Evolutionary conservation across 2,888 invertebrate species (phyloP).

Genomic region (Chrysolina americana): DNA sequence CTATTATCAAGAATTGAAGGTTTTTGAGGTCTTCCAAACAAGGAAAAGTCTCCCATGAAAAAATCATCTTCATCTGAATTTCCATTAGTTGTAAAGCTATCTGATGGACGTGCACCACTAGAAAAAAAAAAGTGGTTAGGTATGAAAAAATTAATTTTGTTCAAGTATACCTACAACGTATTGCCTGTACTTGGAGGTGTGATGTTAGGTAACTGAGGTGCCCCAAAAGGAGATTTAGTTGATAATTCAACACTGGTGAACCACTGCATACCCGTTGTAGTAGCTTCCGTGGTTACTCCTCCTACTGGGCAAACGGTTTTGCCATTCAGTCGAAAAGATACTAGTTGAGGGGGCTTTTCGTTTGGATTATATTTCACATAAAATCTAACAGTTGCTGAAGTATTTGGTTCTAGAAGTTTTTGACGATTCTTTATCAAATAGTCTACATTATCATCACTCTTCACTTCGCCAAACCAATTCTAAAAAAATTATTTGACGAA

Average conservation of each 20-base stretch:
- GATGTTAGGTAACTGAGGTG: not conserved
- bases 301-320: constrained; percentile 72
- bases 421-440: constrained; percentile 76
- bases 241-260: constrained; percentile 53
- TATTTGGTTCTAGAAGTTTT: constrained; percentile 73
- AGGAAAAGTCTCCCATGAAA: constrained; percentile 62
- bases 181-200: constrained; percentile 4
- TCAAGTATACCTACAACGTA: constrained; percentile 29
- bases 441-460: constrained; percentile 74
- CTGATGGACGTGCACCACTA: constrained; percentile 36
- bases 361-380: constrained; percentile 75
- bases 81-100: constrained; percentile 9
- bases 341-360: constrained; percentile 68
- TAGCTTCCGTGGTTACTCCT: constrained; percentile 59
- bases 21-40: constrained; percentile 44
- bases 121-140: not conserved
- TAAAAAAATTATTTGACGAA: constrained; percentile 46
- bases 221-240: constrained; percentile 31
- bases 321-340: constrained; percentile 70
- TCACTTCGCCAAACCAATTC: constrained; percentile 74
- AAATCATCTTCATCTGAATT: constrained; percentile 59
- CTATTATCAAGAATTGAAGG: constrained; percentile 44
- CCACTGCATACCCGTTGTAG: constrained; percentile 63
- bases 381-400: constrained; percentile 73
- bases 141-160: no score